phyloP scores from a whole-genome alignment of 2,113 vertebrate genomes.

The Columbina picui region DNA sequence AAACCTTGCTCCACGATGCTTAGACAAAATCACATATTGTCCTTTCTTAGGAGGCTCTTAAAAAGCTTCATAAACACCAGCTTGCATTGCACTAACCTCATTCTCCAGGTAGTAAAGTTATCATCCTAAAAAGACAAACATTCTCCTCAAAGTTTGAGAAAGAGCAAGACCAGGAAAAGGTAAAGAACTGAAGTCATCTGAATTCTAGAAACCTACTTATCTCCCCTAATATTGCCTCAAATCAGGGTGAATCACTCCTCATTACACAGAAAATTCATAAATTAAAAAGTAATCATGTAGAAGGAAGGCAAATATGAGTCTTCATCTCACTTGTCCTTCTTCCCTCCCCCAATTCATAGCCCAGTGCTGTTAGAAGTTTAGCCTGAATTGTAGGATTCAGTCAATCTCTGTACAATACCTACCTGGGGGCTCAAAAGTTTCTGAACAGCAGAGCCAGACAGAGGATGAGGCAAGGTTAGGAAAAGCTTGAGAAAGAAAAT shows the following conservation, averaged over 20 bases:
- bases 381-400: not conserved
- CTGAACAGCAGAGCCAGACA: not conserved
- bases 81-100: not conserved
- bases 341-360: not conserved
- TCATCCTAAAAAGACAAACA: not conserved
- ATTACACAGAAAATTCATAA: not conserved
- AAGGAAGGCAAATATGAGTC: not conserved
- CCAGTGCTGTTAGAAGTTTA: not conserved
- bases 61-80: not conserved
- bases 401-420: not conserved
- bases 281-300: not conserved
- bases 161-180: not conserved
- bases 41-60: not conserved
- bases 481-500: not conserved
- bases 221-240: not conserved
- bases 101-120: not conserved
- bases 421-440: not conserved
- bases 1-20: not conserved
- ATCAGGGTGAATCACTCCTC: not conserved
- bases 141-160: not conserved
- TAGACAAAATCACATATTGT: not conserved
- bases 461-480: not conserved
- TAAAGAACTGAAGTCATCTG: not conserved
- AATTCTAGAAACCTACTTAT: not conserved
- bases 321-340: not conserved